Conservation (phyloP, 2,113 vertebrate genomes). For the Brevimyrus niger region DNA sequence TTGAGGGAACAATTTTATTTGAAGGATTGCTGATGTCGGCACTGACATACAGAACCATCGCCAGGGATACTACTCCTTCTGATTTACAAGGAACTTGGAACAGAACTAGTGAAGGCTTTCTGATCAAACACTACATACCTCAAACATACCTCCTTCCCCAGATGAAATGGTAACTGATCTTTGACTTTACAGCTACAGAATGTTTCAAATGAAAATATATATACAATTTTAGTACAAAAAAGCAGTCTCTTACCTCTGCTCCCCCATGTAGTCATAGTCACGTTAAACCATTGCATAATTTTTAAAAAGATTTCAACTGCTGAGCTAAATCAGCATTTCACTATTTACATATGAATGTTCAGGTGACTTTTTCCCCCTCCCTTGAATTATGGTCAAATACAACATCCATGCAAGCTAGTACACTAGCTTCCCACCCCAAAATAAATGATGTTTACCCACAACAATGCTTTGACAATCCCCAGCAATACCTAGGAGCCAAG, state of each 20-base stretch:
- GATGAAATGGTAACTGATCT: constrained; percentile 28
- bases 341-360: constrained; percentile 81
- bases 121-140: constrained; percentile 7
- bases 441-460: constrained; percentile 69
- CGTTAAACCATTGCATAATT: constrained; percentile 33
- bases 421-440: constrained; percentile 62
- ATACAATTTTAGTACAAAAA: constrained; percentile 76
- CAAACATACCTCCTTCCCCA: constrained; percentile 44
- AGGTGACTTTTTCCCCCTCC: constrained; percentile 51
- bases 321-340: constrained; percentile 76
- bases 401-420: constrained; percentile 92
- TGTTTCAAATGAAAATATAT: constrained; percentile 79
- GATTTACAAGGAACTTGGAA: neutral
- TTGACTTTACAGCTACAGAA: constrained; percentile 71
- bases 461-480: constrained; percentile 60
- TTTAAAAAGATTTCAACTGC: constrained; percentile 62
- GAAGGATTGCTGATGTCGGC: neutral
- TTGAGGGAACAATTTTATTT: constrained; percentile 10
- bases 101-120: constrained; percentile 2
- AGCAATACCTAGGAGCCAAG: constrained; percentile 28
- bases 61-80: neutral
- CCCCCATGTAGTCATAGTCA: constrained; percentile 23
- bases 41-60: constrained; percentile 9
- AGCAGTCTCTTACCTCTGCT: constrained; percentile 26
- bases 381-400: constrained; percentile 92